Base-by-base conservation (phyloP, 2,113 vertebrate genomes). In the Peromyscus maniculatus region DNA sequence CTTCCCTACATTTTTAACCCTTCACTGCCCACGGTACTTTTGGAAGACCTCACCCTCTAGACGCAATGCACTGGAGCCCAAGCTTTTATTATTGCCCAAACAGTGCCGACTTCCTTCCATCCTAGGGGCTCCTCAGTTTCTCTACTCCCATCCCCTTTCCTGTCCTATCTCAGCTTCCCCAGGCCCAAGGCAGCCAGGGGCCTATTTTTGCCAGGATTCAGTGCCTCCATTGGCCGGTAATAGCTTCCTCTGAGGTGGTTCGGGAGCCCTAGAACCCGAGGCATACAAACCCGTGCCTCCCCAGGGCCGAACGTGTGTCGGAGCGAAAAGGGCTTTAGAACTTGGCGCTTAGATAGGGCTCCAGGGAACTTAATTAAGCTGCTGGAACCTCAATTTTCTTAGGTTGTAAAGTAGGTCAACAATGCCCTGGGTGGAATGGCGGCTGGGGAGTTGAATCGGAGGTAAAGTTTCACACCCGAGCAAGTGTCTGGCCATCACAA, bases 361-460 rank as follows among this genome's bases (percentile, higher is more conserved):
- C 86, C 3, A 31, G 95, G 80, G 82, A 87, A 72, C 91, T 96
- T 95, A 95, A 83, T 97, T 93, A 93, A 93, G 92, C 84, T 94
- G 69, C 84, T 89, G 2, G 15, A 95, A 80, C 94, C 79, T 84
- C 91, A 71, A 46, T 94, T 96, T 96, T 94, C 94, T 91, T 87
- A 6, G 17, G 11, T 71, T 79, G 82, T 92, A 69, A 97, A 96
- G 91, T 96, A 96, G 96, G 97, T 96, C 97, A 91, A 0, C 88
- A 33, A 89, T 89, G 64, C 80, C 77, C 71, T 69, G 36, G 22
- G 49, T 83, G n/a, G 55, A 91, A 36, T 17, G 12, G n/a, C 57
- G 4, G 8, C 83, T 52, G 55, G 67, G 72, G 93, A 87, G 62
- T 67, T 69, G 83, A 59, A 16, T 21, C 17, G 39, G 33, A 72